These are phyloP conservation scores for Eupithecia subumbrata DNA, from an alignment of 2,888 invertebrate species.

Conservation along the genomic window DNA sequence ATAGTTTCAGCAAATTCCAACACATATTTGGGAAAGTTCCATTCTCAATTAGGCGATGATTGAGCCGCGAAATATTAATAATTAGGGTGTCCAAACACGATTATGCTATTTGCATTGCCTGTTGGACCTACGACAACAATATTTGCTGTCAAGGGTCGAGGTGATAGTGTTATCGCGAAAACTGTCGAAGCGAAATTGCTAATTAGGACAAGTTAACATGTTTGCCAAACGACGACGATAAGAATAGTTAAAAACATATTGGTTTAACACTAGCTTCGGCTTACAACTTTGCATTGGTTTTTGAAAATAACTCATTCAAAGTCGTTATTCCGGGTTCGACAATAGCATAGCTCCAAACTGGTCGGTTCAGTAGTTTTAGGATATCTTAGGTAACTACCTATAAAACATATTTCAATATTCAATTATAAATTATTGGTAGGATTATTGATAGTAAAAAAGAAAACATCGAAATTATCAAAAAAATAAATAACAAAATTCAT, in stretches of 20 bases:
- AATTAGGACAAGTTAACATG: slow-evolving; percentile 57
- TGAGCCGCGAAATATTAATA: neutral
- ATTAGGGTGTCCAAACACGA: slow-evolving; percentile 14
- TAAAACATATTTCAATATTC: no score
- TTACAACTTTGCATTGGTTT: no score
- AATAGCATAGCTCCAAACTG: no score
- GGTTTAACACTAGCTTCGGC: no score
- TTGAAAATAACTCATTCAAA: no score
- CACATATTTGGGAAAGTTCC: neutral
- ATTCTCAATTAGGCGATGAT: neutral
- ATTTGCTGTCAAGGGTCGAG: slow-evolving; percentile 58
- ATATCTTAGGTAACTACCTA: no score
- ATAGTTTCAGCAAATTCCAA: neutral
- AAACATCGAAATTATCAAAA: neutral
- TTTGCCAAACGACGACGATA: slow-evolving; percentile 50
- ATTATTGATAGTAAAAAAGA: neutral
- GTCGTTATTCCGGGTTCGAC: no score
- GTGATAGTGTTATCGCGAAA: slow-evolving; percentile 78
- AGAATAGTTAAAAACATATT: neutral
- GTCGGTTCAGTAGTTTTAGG: no score
- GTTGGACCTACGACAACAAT: slow-evolving; percentile 67
- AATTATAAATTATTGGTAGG: neutral
- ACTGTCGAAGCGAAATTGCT: slow-evolving; percentile 75
- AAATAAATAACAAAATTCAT: no score
- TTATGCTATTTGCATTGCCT: slow-evolving; percentile 48